Evolutionary conservation across 2,113 vertebrate genomes (phyloP).

Genomic region (Chionomys nivalis): DNA sequence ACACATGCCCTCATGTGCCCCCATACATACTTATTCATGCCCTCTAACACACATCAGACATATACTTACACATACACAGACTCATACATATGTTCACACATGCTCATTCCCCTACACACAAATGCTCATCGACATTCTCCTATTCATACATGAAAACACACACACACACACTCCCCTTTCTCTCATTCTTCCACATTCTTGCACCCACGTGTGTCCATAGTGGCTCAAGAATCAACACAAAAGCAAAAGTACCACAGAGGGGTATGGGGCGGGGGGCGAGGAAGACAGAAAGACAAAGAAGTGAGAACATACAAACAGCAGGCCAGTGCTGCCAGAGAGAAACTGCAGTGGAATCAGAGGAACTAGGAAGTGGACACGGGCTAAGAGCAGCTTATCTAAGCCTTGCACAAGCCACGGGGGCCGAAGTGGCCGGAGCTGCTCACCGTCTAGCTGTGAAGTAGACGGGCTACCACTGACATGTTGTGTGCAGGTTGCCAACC

Average conservation of each 20-base stretch:
- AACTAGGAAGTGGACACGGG: rapidly evolving
- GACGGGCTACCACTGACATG: rapidly evolving
- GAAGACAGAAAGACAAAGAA: background rate
- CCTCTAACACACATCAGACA: background rate
- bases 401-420: rapidly evolving
- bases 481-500: background rate
- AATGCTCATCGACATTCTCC: background rate
- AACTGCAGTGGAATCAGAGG: too few species aligned
- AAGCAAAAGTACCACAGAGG: background rate
- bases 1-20: background rate
- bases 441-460: rapidly evolving
- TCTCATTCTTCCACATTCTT: background rate
- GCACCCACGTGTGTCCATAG: background rate
- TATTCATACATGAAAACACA: background rate
- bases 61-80: background rate
- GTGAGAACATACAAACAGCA: background rate
- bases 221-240: background rate
- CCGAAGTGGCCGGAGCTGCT: background rate
- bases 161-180: background rate
- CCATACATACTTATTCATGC: background rate
- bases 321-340: background rate
- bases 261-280: too few species aligned
- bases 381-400: rapidly evolving
- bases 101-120: background rate
- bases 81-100: background rate